Conservation (phyloP, 2,888 invertebrate species). For the Agrotis ipsilon region DNA sequence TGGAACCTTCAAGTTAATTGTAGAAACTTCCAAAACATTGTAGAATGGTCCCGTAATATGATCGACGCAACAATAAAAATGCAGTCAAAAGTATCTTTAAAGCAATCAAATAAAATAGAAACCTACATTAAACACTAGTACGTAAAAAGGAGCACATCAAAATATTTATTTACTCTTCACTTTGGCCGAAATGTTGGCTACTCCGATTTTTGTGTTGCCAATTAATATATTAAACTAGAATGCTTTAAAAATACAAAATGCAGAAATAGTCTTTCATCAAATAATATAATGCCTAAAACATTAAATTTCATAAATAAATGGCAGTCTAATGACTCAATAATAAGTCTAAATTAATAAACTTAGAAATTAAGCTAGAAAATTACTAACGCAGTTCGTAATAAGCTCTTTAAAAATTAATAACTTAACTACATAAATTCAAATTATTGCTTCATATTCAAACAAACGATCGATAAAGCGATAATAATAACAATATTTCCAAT, state of each 20-base stretch:
- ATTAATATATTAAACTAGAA: slow-evolving; percentile 44
- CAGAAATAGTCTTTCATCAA: slow-evolving; percentile 54
- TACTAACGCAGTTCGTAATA: slow-evolving; percentile 54
- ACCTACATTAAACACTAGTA: slow-evolving; percentile 50
- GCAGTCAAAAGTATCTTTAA: slow-evolving; percentile 70
- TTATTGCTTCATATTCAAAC: slow-evolving; percentile 62
- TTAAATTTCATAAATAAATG: slow-evolving; percentile 67
- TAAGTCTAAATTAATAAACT: slow-evolving; percentile 52
- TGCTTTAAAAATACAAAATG: slow-evolving; percentile 53
- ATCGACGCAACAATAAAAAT: slow-evolving; percentile 51
- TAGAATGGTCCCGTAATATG: no score
- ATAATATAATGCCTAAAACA: slow-evolving; percentile 62
- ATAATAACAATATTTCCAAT: slow-evolving; percentile 52
- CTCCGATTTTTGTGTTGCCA: slow-evolving; percentile 48
- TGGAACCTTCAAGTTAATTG: no score
- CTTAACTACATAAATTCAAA: slow-evolving; percentile 58
- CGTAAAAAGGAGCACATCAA: slow-evolving; percentile 39
- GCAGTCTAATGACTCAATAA: slow-evolving; percentile 64
- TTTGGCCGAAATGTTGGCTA: slow-evolving; percentile 64
- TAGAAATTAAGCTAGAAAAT: slow-evolving; percentile 53
- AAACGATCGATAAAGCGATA: slow-evolving; percentile 53
- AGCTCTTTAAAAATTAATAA: slow-evolving; percentile 62
- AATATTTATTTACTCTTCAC: slow-evolving; percentile 37
- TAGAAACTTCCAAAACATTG: no score
- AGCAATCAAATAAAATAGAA: slow-evolving; percentile 69